A percentile compares a stretch with the other conserved stretches of the same genome.
phyloP scores from a whole-genome alignment of 53 echinoderm and acorn worm species.

The Luidia sarsii region DNA sequence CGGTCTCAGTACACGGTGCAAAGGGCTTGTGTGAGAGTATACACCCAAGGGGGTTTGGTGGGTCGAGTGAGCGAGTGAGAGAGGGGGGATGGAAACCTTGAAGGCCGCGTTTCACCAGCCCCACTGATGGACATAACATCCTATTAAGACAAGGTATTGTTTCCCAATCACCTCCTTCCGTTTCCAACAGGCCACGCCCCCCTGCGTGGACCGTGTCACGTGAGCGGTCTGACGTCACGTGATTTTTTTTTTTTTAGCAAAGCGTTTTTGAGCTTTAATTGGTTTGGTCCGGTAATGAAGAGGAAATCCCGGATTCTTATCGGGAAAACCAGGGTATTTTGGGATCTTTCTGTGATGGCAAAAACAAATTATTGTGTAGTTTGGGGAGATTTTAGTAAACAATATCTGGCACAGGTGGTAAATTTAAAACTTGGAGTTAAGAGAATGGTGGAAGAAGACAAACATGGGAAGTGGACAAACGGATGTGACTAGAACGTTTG shows the following conservation, averaged over 20 bases:
- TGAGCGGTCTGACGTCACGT: too few relatives aligned
- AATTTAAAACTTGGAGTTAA: slow-evolving; percentile 1
- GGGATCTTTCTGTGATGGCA: slow-evolving; percentile 7
- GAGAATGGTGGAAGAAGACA: too few relatives aligned
- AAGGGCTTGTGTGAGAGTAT: not conserved
- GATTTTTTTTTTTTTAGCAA: not conserved
- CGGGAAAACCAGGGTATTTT: slow-evolving; percentile 55
- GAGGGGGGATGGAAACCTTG: too few relatives aligned
- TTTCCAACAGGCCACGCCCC: slow-evolving; percentile 14
- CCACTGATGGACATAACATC: too few relatives aligned
- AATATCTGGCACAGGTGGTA: slow-evolving; percentile 3
- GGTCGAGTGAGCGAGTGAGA: not conserved
- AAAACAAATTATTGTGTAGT: slow-evolving; percentile 48
- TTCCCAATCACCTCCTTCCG: slow-evolving; percentile 50
- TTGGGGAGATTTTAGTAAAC: not conserved
- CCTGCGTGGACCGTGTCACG: too few relatives aligned
- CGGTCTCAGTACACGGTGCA: not conserved
- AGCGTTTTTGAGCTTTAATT: slow-evolving; percentile 19
- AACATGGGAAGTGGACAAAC: too few relatives aligned
- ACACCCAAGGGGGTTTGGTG: not conserved
- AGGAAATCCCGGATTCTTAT: slow-evolving; percentile 53
- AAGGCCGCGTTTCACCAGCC: too few relatives aligned
- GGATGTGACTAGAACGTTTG: too few relatives aligned
- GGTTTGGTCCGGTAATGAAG: slow-evolving; percentile 47
- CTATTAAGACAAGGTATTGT: slow-evolving; percentile 24